Conservation (phyloP, 2,888 invertebrate species). For the Amblyteles armatorius region DNA sequence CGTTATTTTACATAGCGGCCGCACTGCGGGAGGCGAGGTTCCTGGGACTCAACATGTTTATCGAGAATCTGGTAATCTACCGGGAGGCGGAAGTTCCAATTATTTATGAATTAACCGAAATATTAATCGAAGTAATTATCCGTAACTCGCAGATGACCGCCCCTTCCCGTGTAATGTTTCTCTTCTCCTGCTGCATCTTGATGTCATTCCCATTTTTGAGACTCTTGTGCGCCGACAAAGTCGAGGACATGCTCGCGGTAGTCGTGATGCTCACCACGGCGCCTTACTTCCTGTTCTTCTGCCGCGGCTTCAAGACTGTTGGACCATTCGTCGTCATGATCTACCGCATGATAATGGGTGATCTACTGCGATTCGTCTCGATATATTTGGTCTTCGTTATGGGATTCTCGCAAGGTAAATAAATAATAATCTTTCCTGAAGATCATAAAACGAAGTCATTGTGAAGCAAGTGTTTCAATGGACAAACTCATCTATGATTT, state of each 20-base stretch:
- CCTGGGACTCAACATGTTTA: conserved; percentile 96
- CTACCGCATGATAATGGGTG: conserved; percentile 99
- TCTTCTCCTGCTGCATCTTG: conserved; percentile 96
- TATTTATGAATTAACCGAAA: neutral
- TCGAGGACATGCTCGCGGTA: conserved; percentile 96
- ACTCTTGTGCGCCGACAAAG: conserved; percentile 92
- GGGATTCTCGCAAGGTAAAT: conserved; percentile 97
- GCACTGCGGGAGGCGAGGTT: conserved; percentile 95
- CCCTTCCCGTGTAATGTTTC: conserved; percentile 96
- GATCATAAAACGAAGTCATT: neutral
- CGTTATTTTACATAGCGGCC: conserved; percentile 93
- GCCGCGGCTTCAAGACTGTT: conserved; percentile 98
- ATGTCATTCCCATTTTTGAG: conserved; percentile 94
- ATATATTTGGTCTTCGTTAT: conserved; percentile 99
- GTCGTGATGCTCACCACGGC: conserved; percentile 98
- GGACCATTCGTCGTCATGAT: conserved; percentile 99
- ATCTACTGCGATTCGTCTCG: conserved; percentile 96
- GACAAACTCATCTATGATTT: neutral
- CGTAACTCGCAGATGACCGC: conserved; percentile 89
- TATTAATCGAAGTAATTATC: neutral
- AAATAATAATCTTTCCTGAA: neutral
- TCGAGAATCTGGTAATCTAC: conserved; percentile 93
- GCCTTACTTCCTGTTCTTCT: conserved; percentile 98
- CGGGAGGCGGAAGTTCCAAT: neutral
- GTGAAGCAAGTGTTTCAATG: neutral